Evolutionary conservation across 2,113 vertebrate species (phyloP), one percentile per base, ranked within the genome.

Genomic region (Sinocyclocheilus anshuiensis): DNA sequence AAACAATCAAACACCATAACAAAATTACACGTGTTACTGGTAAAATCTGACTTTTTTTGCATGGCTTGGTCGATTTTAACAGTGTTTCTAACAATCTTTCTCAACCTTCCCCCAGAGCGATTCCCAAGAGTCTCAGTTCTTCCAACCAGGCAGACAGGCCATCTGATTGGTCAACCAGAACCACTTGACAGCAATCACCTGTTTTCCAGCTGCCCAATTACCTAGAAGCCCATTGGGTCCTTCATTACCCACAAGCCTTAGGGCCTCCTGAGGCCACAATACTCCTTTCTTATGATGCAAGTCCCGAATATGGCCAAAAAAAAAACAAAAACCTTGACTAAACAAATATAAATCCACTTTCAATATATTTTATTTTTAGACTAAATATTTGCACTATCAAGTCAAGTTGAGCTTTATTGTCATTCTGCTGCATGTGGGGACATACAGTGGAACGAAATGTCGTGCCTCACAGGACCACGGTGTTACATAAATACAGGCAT

Each of bases 151-250:
- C 91, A 69, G 80, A 91, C 90, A 86, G 39, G 45, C 86, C 88
- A 88, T 88, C 93, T 93, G 94, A 94, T 92, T 94, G 93, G 92
- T 92, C 94, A 90, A 94, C 87, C 93, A 91, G 92, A 94, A 93
- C 92, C 84, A 85, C 91, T 91, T 89, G 89, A 93, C 92, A 90
- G 89, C 87, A 87, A 90, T 93, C 92, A 94, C 94, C 94, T 94
- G 93, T 88, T 88, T 91, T 93, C 89, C 81, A 86, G 91, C 92
- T 91, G 92, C 92, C 93, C 94, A 95, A 94, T 94, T 94, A 94
- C 92, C 93, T 88, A 90, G 81, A 90, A 91, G 89, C 92, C 93
- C 86, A 81, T 50, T 88, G 92, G 92, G 91, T 88, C 92, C 88
- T 92, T 92, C 89, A 88, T 94, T 93, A 94, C 92, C 92, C 92